phyloP scores from a whole-genome alignment of 2,888 invertebrate species.

The Idaea aversata region DNA sequence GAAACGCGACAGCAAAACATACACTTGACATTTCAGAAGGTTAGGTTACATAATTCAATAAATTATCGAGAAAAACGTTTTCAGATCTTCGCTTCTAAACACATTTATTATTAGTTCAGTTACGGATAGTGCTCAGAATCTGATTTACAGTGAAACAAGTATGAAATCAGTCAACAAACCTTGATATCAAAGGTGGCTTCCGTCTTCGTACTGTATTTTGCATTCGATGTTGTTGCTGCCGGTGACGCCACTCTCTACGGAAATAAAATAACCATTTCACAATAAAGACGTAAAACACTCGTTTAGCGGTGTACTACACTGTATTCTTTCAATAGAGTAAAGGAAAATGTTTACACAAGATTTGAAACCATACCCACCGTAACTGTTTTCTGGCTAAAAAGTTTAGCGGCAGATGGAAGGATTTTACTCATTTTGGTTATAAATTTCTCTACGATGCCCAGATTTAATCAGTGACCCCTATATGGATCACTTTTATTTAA shows the following conservation, averaged over 20 bases:
- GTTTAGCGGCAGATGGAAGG: conserved; percentile 59
- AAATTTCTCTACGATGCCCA: conserved; percentile 59
- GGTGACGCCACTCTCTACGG: conserved; percentile 67
- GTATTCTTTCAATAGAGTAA: conserved; percentile 7
- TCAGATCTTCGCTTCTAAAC: not conserved
- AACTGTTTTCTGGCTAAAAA: conserved; percentile 54
- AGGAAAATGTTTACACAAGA: conserved; percentile 1
- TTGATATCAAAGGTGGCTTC: conserved; percentile 83
- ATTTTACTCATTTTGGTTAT: conserved; percentile 67
- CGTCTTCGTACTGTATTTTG: conserved; percentile 79
- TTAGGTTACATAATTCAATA: conserved; percentile 70
- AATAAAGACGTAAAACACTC: conserved; percentile 5
- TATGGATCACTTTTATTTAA: conserved; percentile 41
- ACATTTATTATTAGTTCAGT: not conserved
- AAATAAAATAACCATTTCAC: conserved; percentile 15
- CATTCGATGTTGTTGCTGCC: conserved; percentile 57
- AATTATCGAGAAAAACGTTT: conserved; percentile 13
- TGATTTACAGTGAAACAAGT: not conserved
- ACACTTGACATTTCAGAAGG: conserved; percentile 68
- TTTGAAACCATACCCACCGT: conserved; percentile 47
- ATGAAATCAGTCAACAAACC: conserved; percentile 44
- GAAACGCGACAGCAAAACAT: conserved; percentile 31
- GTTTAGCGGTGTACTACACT: conserved; percentile 5
- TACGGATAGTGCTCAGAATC: not conserved
- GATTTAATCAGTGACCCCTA: conserved; percentile 54